Conservation (phyloP, 2,888 invertebrate genomes). For the Helicoverpa assulta region DNA sequence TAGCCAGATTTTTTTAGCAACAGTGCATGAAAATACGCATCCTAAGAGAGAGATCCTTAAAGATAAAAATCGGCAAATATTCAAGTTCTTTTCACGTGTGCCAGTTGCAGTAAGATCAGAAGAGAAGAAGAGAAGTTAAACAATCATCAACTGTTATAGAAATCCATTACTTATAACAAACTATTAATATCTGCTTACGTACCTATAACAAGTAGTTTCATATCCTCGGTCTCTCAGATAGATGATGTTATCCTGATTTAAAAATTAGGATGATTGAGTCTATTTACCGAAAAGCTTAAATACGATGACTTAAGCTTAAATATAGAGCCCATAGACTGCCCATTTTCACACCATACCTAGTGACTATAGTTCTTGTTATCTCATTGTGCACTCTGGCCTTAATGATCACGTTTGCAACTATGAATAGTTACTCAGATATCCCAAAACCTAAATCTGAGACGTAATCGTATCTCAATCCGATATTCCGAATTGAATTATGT, state of each 20-base stretch:
- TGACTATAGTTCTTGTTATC: background rate
- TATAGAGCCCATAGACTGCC: no score
- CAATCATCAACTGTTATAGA: conserved; percentile 44
- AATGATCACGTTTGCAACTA: conserved; percentile 22
- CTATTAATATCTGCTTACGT: conserved; percentile 40
- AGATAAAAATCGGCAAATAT: background rate
- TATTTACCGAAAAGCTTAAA: background rate
- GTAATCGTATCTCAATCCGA: conserved; percentile 30
- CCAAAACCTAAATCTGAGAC: conserved; percentile 22
- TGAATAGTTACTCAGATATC: conserved; percentile 9
- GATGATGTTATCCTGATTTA: conserved; percentile 24
- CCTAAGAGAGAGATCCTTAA: no score
- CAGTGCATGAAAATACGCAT: no score
- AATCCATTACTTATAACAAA: conserved; percentile 44
- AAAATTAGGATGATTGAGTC: background rate
- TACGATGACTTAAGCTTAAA: background rate
- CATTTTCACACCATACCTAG: no score
- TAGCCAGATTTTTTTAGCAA: no score
- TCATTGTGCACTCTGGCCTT: background rate
- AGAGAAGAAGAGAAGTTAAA: no score
- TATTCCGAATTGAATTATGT: conserved; percentile 30
- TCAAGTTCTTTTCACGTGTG: conserved; percentile 12
- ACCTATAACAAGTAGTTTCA: conserved; percentile 34
- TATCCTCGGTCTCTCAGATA: conserved; percentile 35
- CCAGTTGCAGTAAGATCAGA: conserved; percentile 31